Evolutionary conservation across 2,797 vertebrate species (phyloP), one percentile per base, ranked within the genome.

Genomic region (Urocyon cinereoargenteus): DNA sequence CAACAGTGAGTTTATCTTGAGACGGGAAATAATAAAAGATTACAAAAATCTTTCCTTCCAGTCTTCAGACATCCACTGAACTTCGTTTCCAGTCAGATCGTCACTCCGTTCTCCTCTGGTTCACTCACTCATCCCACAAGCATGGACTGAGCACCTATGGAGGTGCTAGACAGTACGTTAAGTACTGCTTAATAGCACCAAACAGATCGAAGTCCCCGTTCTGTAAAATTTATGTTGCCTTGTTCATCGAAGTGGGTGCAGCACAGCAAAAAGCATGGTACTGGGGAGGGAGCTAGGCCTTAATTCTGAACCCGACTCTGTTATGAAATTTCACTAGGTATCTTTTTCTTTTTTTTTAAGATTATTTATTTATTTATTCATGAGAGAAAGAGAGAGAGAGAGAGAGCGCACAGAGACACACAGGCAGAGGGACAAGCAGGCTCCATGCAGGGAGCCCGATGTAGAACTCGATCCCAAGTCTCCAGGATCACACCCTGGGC

Each of bases 1-100:
- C 99, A 59, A 99, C 98, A 96, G 98, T 97, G 92, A 99, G 83
- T 98, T 99, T 99, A 98, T 99, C 98, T 99, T 98, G 61, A 96
- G 13, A 97, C 19, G 97, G 51, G 88, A 94, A 97, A 97, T 0
- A 78, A 91, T 45, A n/a, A 64, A 91, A 51, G 19, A 68, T 90
- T 82, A 73, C 31, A 83, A 83, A 93, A 94, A 36, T 86, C 59
- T 73, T 53, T 72, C 68, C 82, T 92, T 88, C 24, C 68, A 45
- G 34, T 49, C 22, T 95, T 18, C 95, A 88, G 28, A 92, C 5
- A 75, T 19, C 7, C 28, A 78, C 11, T 85, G 61, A 85, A 24
- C 26, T 97, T 31, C 88, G 28, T 72, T 94, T 66, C 15, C 9
- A 83, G 55, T 57, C 55, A 87, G 28, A 90, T 34, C 62, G 64